Evolutionary conservation across 2,113 vertebrate genomes (phyloP).

Genomic region (Aptenodytes forsteri): DNA sequence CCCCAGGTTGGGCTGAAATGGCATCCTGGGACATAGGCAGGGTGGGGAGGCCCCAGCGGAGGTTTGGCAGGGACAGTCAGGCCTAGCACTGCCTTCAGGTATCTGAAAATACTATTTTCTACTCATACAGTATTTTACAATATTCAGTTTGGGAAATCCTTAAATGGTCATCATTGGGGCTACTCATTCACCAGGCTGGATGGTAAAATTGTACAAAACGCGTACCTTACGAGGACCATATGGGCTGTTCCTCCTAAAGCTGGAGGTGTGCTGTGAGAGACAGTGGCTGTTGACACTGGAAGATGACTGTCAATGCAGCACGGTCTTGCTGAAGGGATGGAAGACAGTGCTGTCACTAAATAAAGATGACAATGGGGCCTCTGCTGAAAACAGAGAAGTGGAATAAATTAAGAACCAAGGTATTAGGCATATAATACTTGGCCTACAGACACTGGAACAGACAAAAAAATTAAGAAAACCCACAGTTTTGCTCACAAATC

Average conservation of each 20-base stretch:
- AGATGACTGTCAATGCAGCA: not conserved
- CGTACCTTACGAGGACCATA: fast-evolving
- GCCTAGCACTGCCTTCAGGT: not conserved
- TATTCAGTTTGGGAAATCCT: not conserved
- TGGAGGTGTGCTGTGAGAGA: not conserved
- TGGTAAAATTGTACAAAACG: not conserved
- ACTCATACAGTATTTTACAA: not conserved
- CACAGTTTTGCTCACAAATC: not conserved
- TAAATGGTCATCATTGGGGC: not conserved
- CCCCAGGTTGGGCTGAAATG: not conserved
- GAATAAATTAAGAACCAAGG: not conserved
- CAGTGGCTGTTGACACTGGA: not conserved
- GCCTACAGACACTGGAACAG: not conserved
- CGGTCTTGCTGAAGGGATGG: not conserved
- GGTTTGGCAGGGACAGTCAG: not conserved
- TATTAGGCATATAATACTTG: not conserved
- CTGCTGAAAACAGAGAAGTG: not conserved
- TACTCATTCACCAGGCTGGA: not conserved
- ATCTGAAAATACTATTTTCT: not conserved
- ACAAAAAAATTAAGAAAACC: not conserved
- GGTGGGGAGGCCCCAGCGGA: not conserved
- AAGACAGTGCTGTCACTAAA: not conserved
- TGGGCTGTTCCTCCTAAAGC: not conserved
- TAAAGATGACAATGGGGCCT: not conserved
- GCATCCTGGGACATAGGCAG: not conserved